phyloP scores from a whole-genome alignment of 2,113 vertebrate species.

The human (Homo sapiens) region GRCh38 chr2:138192001-138192500 shows the following conservation, averaged over 20 bases:
- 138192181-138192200: neutral
- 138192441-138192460: neutral
- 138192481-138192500: neutral
- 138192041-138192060: neutral
- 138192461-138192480: neutral
- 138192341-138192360: neutral
- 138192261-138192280: neutral
- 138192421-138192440: neutral
- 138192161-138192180: neutral
- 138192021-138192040: neutral
- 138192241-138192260: neutral
- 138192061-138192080: neutral
- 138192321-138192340: neutral
- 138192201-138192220: neutral
- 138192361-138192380: neutral
- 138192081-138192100: neutral
- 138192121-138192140: neutral
- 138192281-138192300: neutral
- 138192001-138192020: neutral
- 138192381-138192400: neutral
- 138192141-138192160: neutral
- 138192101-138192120: neutral
- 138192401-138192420: neutral
- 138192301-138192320: neutral
- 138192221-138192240: neutral